A percentile compares a stretch with the other conserved stretches of the same genome.
phyloP scores from a whole-genome alignment of 2,113 vertebrate genomes.

The Gadus macrocephalus region DNA sequence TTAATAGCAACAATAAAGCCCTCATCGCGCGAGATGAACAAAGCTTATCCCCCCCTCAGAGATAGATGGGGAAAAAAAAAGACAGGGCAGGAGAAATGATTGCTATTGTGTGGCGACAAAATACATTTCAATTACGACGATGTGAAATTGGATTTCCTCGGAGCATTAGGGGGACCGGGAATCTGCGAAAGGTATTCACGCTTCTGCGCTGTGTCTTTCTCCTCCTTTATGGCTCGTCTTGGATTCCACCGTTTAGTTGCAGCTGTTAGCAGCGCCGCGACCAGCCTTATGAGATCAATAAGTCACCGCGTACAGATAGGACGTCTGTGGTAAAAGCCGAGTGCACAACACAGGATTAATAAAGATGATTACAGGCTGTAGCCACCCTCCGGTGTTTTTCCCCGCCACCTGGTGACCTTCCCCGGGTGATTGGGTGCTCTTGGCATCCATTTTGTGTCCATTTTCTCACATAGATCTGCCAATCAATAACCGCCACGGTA shows the following conservation, averaged over 20 bases:
- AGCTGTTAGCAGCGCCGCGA: constrained; percentile 21
- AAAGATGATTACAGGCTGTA: constrained; percentile 60
- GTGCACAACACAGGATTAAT: constrained; percentile 46
- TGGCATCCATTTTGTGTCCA: constrained; percentile 31
- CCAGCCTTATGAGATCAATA: constrained; percentile 72
- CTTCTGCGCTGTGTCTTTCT: constrained; percentile 20
- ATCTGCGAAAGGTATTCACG: constrained; percentile 55
- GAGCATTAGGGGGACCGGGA: constrained; percentile 59
- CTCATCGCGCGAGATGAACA: background rate
- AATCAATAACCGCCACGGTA: constrained; percentile 40
- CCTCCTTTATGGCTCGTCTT: constrained; percentile 19
- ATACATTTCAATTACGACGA: constrained; percentile 72
- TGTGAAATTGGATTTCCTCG: constrained; percentile 72
- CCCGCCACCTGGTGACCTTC: constrained; percentile 47
- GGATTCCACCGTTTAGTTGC: constrained; percentile 38
- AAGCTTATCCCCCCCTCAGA: background rate
- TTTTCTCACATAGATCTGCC: constrained; percentile 17
- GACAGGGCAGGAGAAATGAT: constrained; percentile 51
- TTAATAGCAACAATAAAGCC: constrained; percentile 42
- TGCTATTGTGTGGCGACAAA: constrained; percentile 52
- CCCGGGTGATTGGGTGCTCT: constrained; percentile 23
- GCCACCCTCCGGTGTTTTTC: constrained; percentile 49
- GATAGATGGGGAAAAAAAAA: constrained; percentile 24
- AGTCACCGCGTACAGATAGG: constrained; percentile 61
- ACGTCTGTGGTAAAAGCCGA: constrained; percentile 50